phyloP scores from a whole-genome alignment of 2,113 vertebrate genomes.

The Dendrocopos noguchii region DNA sequence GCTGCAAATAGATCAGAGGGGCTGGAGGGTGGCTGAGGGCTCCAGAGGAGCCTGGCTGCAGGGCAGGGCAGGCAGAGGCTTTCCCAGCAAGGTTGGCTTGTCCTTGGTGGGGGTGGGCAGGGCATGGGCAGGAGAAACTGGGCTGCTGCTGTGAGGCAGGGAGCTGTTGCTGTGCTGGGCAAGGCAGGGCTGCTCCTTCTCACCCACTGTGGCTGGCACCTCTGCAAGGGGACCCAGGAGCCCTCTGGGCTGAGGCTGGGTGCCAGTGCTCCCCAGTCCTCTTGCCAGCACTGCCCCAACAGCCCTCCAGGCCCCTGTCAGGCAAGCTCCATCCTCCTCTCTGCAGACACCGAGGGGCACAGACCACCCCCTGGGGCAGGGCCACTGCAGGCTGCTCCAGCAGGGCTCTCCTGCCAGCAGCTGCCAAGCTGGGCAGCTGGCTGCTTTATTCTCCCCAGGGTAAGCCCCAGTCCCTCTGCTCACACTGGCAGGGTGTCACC shows the following conservation, averaged over 20 bases:
- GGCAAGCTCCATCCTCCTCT: background rate
- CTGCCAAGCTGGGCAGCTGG: background rate
- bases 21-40: background rate
- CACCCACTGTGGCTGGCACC: background rate
- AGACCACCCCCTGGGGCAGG: accelerated
- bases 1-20: background rate
- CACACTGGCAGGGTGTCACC: background rate
- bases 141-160: background rate
- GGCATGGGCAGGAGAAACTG: background rate
- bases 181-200: background rate
- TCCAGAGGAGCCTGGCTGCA: background rate
- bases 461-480: background rate
- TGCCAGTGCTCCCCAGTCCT: background rate
- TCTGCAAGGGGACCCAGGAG: background rate
- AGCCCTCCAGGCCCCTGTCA: background rate
- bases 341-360: background rate
- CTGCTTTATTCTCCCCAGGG: background rate
- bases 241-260: background rate
- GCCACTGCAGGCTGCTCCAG: background rate
- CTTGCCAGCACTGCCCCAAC: background rate
- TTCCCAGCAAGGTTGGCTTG: background rate
- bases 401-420: background rate
- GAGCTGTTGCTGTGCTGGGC: background rate
- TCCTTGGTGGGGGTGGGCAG: background rate
- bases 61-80: background rate